A percentile compares a stretch with the other conserved stretches of the same genome.
Conservation (phyloP, 1,140 invertebrate species). For the Bombus vancouverensis region DNA sequence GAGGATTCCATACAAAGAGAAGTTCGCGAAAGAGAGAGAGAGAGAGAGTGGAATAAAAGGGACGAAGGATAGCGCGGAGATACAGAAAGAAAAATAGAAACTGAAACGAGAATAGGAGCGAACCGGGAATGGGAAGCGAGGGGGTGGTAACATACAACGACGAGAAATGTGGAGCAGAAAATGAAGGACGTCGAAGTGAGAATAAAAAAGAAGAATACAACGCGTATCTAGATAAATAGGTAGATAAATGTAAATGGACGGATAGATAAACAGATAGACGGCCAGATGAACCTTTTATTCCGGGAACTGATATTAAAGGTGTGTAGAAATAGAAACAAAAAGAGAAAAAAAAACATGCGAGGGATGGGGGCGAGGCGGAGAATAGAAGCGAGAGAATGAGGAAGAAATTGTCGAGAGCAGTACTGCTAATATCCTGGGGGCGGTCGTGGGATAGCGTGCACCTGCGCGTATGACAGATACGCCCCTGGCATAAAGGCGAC, state of each 20-base stretch:
- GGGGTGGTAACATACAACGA: constrained; percentile 6
- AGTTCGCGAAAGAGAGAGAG: neutral
- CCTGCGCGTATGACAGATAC: constrained; percentile 70
- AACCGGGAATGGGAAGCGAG: neutral
- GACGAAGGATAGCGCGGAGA: constrained; percentile 27
- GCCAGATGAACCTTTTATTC: constrained; percentile 30
- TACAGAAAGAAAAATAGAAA: constrained; percentile 38
- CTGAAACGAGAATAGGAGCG: constrained; percentile 1
- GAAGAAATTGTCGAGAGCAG: constrained; percentile 55
- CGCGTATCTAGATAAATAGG: constrained; percentile 5
- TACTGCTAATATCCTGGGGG: constrained; percentile 65
- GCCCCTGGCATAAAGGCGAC: constrained; percentile 70
- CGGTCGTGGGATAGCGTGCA: constrained; percentile 62
- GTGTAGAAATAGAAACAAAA: neutral
- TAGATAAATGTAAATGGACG: constrained; percentile 24
- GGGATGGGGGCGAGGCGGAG: neutral
- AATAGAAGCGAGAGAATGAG: constrained; percentile 39
- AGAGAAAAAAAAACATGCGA: neutral
- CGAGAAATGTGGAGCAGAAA: constrained; percentile 26
- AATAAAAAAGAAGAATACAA: neutral
- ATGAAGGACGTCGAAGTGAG: neutral
- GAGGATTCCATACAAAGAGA: constrained; percentile 49
- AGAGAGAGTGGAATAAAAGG: constrained; percentile 3
- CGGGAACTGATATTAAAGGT: neutral
- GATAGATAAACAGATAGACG: constrained; percentile 29